Evolutionary conservation across 2,113 vertebrate species (phyloP), one percentile per base, ranked within the genome.

Genomic region (Meleagris gallopavo): DNA sequence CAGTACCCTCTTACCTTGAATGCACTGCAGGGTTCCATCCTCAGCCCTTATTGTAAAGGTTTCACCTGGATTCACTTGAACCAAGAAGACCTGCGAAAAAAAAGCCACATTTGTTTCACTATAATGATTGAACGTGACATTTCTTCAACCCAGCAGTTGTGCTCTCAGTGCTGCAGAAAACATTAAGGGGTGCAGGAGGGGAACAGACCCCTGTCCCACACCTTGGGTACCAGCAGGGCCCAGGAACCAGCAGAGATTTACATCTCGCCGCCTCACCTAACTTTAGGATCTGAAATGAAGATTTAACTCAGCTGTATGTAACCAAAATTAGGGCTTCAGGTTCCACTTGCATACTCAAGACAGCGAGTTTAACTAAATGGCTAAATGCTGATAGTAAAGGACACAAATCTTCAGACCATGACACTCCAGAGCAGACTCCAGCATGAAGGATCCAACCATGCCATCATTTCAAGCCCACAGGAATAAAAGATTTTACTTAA

Each of bases 61-160:
- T 98, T 99, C 99, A 95, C 99, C 99, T 52, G 99, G 99, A 98
- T 99, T 99, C 94, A 99, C 99, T 98, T 99, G 99, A 98, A 99
- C 99, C 91, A 99, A 97, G 97, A 99, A 99, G 95, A 99, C 99
- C 99, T 99, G 98, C 40, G 81, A 41, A 94, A 96, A 97, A 48
- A 97, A 83, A 97, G 74, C 9, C 6, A 93, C 13, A 82, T 75
- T 78, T 30, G 83, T 90, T 92, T 93, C 69, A 88, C 48, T 66
- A 62, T 11, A 25, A 66, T 34, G 27, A 55, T 54, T 45, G 88
- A 73, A 82, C 41, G 38, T 40, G 12, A 14, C 5, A 13, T 54
- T 38, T 62, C 10, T 80, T 91, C 11, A 27, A 17, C 36, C 78
- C 38, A 79, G 45, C 10, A 17, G 22, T 1, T 38, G 16, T 32